A percentile compares a stretch with the other conserved stretches of the same genome.
Evolutionary conservation across 1,140 invertebrate species (phyloP).

Genomic region (Trachymyrmex septentrionalis): DNA sequence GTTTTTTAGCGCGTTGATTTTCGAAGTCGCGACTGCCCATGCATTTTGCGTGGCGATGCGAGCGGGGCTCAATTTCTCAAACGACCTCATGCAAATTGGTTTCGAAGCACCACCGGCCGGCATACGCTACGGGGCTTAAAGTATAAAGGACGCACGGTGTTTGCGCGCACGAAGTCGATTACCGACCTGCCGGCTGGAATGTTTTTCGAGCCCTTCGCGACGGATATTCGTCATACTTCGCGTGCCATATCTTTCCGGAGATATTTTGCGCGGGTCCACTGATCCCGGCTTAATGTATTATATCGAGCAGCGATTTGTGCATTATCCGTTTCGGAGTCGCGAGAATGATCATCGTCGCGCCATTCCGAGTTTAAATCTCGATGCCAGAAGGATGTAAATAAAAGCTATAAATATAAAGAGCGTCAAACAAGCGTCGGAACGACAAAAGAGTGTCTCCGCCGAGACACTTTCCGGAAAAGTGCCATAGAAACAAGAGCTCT

Average conservation of each 20-base stretch:
- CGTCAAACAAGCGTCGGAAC: slow-evolving; percentile 31
- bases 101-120: slow-evolving; percentile 56
- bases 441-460: slow-evolving; percentile 30
- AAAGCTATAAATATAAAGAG: slow-evolving; percentile 52
- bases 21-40: slow-evolving; percentile 1
- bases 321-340: slow-evolving; percentile 23
- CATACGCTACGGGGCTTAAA: slow-evolving; percentile 65
- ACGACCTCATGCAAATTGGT: slow-evolving; percentile 69
- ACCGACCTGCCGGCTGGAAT: slow-evolving; percentile 10
- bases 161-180: slow-evolving; percentile 61
- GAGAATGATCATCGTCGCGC: slow-evolving; percentile 34
- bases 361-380: slow-evolving; percentile 15
- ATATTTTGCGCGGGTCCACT: slow-evolving; percentile 14
- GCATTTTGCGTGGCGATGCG: slow-evolving; percentile 1
- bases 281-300: slow-evolving; percentile 42
- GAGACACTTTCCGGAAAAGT: slow-evolving; percentile 54
- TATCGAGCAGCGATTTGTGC: slow-evolving; percentile 38
- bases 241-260: slow-evolving; percentile 48
- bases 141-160: slow-evolving; percentile 55
- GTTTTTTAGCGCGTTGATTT: slow-evolving; percentile 2
- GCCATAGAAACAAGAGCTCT: slow-evolving; percentile 58
- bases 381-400: slow-evolving; percentile 40
- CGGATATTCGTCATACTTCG: slow-evolving; percentile 38
- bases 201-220: slow-evolving; percentile 29
- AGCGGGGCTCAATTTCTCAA: slow-evolving; percentile 17